These are phyloP conservation scores for Scomber scombrus DNA, from an alignment of 2,113 vertebrate genomes.

Conservation along the genomic window DNA sequence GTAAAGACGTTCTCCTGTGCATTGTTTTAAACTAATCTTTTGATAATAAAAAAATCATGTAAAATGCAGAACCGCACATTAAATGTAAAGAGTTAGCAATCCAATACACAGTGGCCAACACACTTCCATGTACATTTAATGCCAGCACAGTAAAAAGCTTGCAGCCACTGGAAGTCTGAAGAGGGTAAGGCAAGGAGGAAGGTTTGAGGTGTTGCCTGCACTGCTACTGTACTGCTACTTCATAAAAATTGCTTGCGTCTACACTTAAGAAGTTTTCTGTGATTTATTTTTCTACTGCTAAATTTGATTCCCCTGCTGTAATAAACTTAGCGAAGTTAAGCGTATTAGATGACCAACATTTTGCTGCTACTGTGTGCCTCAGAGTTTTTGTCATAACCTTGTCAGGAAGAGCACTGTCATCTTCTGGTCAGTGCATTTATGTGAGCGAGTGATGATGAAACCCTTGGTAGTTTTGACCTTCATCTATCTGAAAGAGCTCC, in stretches of 20 bases:
- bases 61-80: conserved; percentile 48
- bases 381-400: neutral
- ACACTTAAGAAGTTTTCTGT: neutral
- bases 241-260: neutral
- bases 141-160: neutral
- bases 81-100: conserved; percentile 7
- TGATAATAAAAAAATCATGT: conserved; percentile 20
- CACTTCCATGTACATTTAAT: neutral
- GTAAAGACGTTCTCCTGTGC: neutral
- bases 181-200: neutral
- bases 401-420: conserved; percentile 13
- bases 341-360: too few species aligned
- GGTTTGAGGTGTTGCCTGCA: neutral
- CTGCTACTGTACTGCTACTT: neutral
- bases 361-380: neutral
- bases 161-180: neutral
- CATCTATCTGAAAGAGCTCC: conserved; percentile 60
- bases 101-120: conserved; percentile 12
- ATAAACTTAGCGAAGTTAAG: too few species aligned
- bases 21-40: conserved; percentile 17
- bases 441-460: conserved; percentile 61
- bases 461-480: conserved; percentile 69
- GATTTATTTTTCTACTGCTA: neutral
- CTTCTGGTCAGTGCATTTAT: conserved; percentile 8
- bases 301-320: neutral